Percentiles rank a stretch among this genome's conserved stretches.
Evolutionary conservation across 1,140 invertebrate species (phyloP).

Genomic region (Choristoneura fumiferana): DNA sequence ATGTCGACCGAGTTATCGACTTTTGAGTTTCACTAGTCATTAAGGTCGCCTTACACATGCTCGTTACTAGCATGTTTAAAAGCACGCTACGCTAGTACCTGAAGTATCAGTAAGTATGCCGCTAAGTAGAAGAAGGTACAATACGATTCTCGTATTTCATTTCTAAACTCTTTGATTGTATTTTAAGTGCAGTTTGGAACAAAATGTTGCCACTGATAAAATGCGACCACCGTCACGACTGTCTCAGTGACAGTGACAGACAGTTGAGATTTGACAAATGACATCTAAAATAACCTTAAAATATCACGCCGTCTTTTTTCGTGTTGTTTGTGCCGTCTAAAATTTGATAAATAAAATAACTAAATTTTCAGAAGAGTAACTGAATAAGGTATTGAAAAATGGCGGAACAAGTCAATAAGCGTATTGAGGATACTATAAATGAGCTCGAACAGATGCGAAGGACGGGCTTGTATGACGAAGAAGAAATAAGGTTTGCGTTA

Average conservation of each 20-base stretch:
- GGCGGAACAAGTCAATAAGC: constrained; percentile 87
- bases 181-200: too few species aligned
- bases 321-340: neutral
- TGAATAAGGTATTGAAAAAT: constrained; percentile 72
- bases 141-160: too few species aligned
- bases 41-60: too few species aligned
- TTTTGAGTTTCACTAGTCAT: too few species aligned
- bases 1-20: too few species aligned
- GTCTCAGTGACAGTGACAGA: neutral
- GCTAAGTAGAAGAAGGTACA: too few species aligned
- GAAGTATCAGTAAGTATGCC: too few species aligned
- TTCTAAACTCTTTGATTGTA: too few species aligned
- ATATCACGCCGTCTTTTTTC: constrained; percentile 18
- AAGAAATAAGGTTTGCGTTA: constrained; percentile 82
- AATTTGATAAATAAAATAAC: neutral
- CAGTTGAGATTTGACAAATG: neutral
- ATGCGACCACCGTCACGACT: too few species aligned
- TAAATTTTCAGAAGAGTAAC: constrained; percentile 19
- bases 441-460: constrained; percentile 86
- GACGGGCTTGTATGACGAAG: constrained; percentile 82
- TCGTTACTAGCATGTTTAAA: too few species aligned
- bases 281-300: constrained; percentile 19
- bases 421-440: constrained; percentile 85
- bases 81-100: too few species aligned
- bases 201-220: too few species aligned